phyloP scores from a whole-genome alignment of 2,888 invertebrate species.

The Lissocephala sabroskyi region DNA sequence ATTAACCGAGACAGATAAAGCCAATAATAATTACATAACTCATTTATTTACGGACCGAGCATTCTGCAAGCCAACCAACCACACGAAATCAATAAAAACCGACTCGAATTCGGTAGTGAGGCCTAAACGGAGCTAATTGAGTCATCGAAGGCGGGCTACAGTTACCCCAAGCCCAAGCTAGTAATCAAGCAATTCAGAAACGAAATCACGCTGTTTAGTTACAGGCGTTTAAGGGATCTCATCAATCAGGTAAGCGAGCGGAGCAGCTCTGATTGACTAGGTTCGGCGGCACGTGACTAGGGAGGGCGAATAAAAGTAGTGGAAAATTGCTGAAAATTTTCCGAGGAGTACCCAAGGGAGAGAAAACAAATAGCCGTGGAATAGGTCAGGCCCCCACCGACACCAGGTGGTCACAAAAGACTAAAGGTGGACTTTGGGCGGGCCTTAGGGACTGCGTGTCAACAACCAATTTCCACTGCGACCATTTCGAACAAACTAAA shows the following conservation, averaged over 20 bases:
- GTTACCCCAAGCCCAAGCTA: constrained; percentile 22
- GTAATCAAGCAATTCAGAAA: constrained; percentile 51
- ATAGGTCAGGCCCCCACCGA: constrained; percentile 35
- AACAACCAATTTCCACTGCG: constrained; percentile 56
- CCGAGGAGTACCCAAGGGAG: no score
- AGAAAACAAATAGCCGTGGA: constrained; percentile 48
- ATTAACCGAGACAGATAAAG: constrained; percentile 42
- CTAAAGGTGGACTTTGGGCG: not conserved
- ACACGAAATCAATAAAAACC: constrained; percentile 38
- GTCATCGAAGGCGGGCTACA: constrained; percentile 29
- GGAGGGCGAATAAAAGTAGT: not conserved
- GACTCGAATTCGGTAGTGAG: not conserved
- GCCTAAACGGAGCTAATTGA: no score
- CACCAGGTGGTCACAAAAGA: not conserved
- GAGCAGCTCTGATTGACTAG: not conserved
- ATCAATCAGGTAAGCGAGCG: constrained; percentile 44
- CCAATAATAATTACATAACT: constrained; percentile 55
- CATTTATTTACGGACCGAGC: constrained; percentile 40
- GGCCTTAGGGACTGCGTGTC: constrained; percentile 42
- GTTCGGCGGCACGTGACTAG: no score
- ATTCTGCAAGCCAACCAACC: no score
- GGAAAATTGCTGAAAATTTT: constrained; percentile 20
- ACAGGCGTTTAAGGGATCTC: constrained; percentile 30
- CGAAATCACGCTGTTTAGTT: constrained; percentile 45
- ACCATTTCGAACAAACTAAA: constrained; percentile 30